Evolutionary conservation across 2,888 invertebrate genomes (phyloP), one percentile per base, ranked within the genome.

Genomic region (Ophion costatus): DNA sequence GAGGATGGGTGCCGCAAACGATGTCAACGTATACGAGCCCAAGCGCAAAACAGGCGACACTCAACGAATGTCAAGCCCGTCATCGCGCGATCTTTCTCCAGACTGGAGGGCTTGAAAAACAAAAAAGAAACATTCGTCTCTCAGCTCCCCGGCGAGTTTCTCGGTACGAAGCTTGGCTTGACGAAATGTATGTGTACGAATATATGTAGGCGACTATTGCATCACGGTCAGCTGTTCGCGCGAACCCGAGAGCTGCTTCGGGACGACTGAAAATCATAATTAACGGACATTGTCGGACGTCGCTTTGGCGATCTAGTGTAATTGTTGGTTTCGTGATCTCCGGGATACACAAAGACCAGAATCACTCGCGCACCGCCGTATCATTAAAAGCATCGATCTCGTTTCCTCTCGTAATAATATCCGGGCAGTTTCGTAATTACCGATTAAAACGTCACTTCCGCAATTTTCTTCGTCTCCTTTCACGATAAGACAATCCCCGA

Each of bases 261-360:
- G 22, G 61, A 61, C 76, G 69, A 67, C 81, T 86, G 86, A 88
- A 87, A 86, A 87, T 87, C 82, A 82, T 86, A 88, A 90, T 89
- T 89, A 89, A 88, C 78, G 78, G 51, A 77, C 74, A 71, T 74
- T 59, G 67, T 78, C 80, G 67, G 57, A 22, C 11, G 22, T 17
- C 22, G 38, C 29, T 4, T 24, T 3, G 69, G 17, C 69, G 11
- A 45, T n/a, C 42, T 51, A 22, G 69, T 69, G 22, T 69, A 20
- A 69, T 45, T 74, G 73, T 80, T 57, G 82, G 71, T 56, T 64
- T 69, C 67, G 59, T 33, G 67, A 57, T 59, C 74, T 51, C 71
- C 33, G 10, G 38, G 66, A 51, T 38, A 59, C 61, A 67, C 45
- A 45, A 74, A 71, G 69, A 80, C 83, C 42, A 73, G 77, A 89